Evolutionary conservation across 2,113 vertebrate species (phyloP).

Genomic region (Gymnorhina tibicen): DNA sequence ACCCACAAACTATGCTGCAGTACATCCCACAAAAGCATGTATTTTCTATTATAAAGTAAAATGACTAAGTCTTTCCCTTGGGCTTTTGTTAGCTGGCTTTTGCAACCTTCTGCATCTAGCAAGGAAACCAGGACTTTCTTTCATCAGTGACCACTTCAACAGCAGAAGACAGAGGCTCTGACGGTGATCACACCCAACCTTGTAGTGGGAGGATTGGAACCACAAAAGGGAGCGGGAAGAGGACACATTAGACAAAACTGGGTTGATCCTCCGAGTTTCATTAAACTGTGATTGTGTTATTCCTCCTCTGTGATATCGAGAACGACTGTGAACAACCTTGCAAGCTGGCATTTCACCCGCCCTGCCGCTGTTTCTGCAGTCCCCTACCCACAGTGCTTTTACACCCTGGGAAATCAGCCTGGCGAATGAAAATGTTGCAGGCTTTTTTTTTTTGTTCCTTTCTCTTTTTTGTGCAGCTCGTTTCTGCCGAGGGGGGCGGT

Average conservation of each 20-base stretch:
- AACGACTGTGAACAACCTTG: background rate
- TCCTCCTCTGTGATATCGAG: background rate
- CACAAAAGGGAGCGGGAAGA: background rate
- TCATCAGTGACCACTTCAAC: background rate
- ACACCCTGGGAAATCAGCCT: constrained; percentile 19
- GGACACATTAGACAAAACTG: background rate
- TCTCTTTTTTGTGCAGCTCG: background rate
- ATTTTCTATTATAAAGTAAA: background rate
- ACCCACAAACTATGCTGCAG: background rate
- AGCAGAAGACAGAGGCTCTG: background rate
- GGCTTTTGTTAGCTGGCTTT: background rate
- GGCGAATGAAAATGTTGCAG: background rate
- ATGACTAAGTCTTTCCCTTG: background rate
- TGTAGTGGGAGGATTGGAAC: background rate
- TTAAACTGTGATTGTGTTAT: background rate
- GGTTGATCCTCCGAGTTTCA: background rate
- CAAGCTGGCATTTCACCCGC: background rate
- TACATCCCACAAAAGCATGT: background rate
- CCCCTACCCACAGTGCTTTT: background rate
- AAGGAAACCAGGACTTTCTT: background rate
- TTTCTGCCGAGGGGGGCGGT: constrained; percentile 43
- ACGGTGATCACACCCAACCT: background rate
- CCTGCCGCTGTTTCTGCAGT: background rate
- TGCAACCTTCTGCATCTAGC: background rate
- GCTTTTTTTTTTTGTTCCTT: background rate